These are phyloP conservation scores for Danaus plexippus DNA, from an alignment of 1,140 invertebrate species.

Conservation along the genomic window DNA sequence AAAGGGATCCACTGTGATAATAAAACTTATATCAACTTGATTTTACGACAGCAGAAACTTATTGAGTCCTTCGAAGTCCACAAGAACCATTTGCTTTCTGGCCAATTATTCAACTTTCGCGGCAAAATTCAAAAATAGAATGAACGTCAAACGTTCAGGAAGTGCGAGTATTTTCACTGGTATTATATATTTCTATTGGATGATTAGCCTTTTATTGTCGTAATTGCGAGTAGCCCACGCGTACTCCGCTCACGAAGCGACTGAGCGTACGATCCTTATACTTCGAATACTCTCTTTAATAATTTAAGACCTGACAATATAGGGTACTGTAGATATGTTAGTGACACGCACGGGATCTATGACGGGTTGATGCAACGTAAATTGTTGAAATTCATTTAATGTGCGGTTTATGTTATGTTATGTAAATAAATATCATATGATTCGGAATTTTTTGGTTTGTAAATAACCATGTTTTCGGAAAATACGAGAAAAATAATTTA, in stretches of 20 bases:
- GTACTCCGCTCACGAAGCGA: constrained; percentile 39
- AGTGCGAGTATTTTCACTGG: constrained; percentile 46
- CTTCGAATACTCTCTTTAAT: constrained; percentile 65
- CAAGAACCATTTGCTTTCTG: constrained; percentile 36
- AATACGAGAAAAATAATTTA: too few relatives aligned
- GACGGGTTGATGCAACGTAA: constrained; percentile 29
- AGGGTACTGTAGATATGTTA: constrained; percentile 41
- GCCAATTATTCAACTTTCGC: constrained; percentile 22
- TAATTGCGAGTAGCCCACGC: constrained; percentile 59
- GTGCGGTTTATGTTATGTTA: too few relatives aligned
- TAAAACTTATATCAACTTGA: constrained; percentile 10
- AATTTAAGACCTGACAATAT: constrained; percentile 58
- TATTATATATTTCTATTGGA: constrained; percentile 62
- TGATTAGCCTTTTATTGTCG: constrained; percentile 58
- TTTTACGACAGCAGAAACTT: too few relatives aligned
- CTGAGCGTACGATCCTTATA: constrained; percentile 51
- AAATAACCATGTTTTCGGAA: too few relatives aligned
- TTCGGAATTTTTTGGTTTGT: too few relatives aligned
- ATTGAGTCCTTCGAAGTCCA: constrained; percentile 9
- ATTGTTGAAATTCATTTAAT: not conserved
- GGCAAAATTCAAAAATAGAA: constrained; percentile 50
- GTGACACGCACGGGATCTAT: constrained; percentile 40
- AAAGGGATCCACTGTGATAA: constrained; percentile 59
- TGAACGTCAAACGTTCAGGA: constrained; percentile 34
- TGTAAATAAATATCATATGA: too few relatives aligned